These are phyloP conservation scores for Salvator merianae DNA, from an alignment of 2,113 vertebrate genomes.

Conservation along the genomic window DNA sequence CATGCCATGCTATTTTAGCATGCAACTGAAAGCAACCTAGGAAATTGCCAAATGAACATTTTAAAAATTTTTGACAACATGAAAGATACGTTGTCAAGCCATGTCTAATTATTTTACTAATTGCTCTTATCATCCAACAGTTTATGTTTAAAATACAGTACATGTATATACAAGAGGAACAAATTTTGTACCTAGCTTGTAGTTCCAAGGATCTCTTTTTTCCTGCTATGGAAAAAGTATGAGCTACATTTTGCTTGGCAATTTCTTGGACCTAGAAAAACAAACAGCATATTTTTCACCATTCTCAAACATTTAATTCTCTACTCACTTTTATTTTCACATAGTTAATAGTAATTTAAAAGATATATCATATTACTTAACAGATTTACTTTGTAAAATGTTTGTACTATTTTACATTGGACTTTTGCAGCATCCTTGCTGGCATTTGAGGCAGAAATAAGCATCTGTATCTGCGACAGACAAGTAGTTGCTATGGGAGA, in stretches of 20 bases:
- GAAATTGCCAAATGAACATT: no score
- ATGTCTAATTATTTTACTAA: neutral
- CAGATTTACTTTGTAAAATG: neutral
- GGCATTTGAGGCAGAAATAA: neutral
- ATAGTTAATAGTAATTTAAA: neutral
- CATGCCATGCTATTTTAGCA: neutral
- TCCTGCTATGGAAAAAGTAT: slow-evolving; percentile 87
- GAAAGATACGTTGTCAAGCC: no score
- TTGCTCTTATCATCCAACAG: neutral
- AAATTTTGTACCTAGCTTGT: slow-evolving; percentile 84
- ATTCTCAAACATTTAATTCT: neutral
- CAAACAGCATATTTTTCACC: neutral
- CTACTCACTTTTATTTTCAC: neutral
- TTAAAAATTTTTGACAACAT: no score
- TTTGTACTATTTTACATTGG: neutral
- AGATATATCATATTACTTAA: no score
- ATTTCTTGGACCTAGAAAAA: slow-evolving; percentile 88
- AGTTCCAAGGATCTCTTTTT: slow-evolving; percentile 91
- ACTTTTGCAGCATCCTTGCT: neutral
- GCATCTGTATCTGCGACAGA: neutral
- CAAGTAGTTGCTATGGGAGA: neutral
- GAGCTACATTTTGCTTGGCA: slow-evolving; percentile 84
- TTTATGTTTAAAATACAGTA: neutral
- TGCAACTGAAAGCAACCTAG: neutral
- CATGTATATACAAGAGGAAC: neutral